Conservation (phyloP, 2,888 invertebrate species). For the Crioceris asparagi region DNA sequence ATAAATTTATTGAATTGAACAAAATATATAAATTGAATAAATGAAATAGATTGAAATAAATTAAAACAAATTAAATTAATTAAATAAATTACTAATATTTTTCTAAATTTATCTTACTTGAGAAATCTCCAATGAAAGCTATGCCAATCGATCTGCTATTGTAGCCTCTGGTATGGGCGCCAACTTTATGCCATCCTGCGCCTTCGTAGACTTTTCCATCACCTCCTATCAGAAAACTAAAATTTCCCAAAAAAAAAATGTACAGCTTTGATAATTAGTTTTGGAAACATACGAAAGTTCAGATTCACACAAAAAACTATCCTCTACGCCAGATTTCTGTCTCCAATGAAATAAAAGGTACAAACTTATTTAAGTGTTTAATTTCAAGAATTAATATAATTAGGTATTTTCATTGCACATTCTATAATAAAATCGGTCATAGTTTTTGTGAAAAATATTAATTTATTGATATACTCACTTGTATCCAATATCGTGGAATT, state of each 20-base stretch:
- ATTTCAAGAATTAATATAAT: too few species aligned
- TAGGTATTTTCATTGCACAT: too few species aligned
- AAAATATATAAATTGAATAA: too few species aligned
- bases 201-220: constrained; percentile 52
- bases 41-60: too few species aligned
- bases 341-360: neutral
- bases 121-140: constrained; percentile 48
- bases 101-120: constrained; percentile 37
- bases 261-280: neutral
- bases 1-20: too few species aligned
- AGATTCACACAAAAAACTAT: neutral
- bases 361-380: neutral
- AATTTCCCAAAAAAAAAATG: too few species aligned
- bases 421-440: too few species aligned
- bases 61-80: too few species aligned
- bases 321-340: neutral
- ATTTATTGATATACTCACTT: constrained; percentile 39
- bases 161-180: constrained; percentile 46
- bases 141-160: constrained; percentile 45
- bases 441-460: too few species aligned
- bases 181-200: constrained; percentile 46
- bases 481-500: constrained; percentile 47
- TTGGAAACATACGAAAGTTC: neutral
- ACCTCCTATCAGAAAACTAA: constrained; percentile 48
- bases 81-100: too few species aligned